phyloP scores from a whole-genome alignment of 2,797 vertebrate species.

The Coregonus ussuriensis region DNA sequence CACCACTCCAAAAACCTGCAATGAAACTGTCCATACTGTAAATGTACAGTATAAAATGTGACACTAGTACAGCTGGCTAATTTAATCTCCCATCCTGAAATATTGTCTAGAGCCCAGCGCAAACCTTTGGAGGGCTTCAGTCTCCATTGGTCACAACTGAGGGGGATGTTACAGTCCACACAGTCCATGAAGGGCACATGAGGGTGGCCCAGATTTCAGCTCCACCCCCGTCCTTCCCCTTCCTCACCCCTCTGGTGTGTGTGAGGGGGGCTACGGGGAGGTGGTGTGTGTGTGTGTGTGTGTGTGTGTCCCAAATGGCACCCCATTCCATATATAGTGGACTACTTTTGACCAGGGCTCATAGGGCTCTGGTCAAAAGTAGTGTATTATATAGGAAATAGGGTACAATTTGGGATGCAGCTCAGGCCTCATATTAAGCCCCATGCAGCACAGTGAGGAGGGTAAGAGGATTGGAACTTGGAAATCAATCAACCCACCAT shows the following conservation, averaged over 20 bases:
- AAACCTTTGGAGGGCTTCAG: not conserved
- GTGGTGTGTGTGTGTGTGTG: too few species aligned
- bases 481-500: too few species aligned
- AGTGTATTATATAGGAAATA: too few species aligned
- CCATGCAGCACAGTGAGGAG: not conserved
- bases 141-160: not conserved
- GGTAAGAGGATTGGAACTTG: slow-evolving; percentile 34
- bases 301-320: too few species aligned
- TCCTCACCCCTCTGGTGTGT: too few species aligned
- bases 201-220: not conserved
- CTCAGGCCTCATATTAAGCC: not conserved
- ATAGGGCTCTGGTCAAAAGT: not conserved
- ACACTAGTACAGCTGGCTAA: not conserved
- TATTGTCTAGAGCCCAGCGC: not conserved
- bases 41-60: not conserved
- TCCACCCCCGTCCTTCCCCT: too few species aligned
- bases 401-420: not conserved
- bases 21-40: slow-evolving; percentile 1
- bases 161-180: not conserved
- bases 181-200: not conserved
- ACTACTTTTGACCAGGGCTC: too few species aligned
- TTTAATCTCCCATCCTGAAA: not conserved
- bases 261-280: too few species aligned
- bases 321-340: too few species aligned
- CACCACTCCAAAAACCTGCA: not conserved